Evolutionary conservation across 1,140 invertebrate species (phyloP).

Genomic region (Limonius californicus): DNA sequence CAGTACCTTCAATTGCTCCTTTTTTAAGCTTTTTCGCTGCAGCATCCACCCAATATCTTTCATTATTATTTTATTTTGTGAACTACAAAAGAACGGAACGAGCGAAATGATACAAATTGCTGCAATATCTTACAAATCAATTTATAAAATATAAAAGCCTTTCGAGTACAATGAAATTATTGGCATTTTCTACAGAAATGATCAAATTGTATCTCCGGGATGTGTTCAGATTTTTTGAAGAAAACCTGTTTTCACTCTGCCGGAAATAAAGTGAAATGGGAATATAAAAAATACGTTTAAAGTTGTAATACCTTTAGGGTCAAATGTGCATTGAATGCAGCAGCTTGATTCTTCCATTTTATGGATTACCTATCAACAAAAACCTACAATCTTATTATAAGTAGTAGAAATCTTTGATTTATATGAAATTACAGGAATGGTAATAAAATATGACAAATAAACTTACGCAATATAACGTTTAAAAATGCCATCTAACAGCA

Average conservation of each 20-base stretch:
- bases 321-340: too few species aligned
- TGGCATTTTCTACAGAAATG: background rate
- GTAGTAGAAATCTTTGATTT: too few species aligned
- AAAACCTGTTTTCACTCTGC: background rate
- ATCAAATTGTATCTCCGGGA: background rate
- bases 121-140: conserved; percentile 1
- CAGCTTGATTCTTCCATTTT: too few species aligned
- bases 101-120: background rate
- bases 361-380: too few species aligned
- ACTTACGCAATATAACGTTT: too few species aligned
- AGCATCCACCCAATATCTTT: too few species aligned
- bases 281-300: too few species aligned
- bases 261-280: background rate
- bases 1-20: background rate
- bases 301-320: too few species aligned
- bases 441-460: too few species aligned
- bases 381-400: too few species aligned
- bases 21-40: background rate
- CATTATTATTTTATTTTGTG: background rate
- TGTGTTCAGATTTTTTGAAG: background rate
- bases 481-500: too few species aligned
- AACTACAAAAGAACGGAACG: background rate
- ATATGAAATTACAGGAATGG: too few species aligned
- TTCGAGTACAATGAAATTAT: background rate
- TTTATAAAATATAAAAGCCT: background rate